These are phyloP conservation scores for Dryococelus australis DNA, from an alignment of 2,888 invertebrate genomes.

Conservation along the genomic window DNA sequence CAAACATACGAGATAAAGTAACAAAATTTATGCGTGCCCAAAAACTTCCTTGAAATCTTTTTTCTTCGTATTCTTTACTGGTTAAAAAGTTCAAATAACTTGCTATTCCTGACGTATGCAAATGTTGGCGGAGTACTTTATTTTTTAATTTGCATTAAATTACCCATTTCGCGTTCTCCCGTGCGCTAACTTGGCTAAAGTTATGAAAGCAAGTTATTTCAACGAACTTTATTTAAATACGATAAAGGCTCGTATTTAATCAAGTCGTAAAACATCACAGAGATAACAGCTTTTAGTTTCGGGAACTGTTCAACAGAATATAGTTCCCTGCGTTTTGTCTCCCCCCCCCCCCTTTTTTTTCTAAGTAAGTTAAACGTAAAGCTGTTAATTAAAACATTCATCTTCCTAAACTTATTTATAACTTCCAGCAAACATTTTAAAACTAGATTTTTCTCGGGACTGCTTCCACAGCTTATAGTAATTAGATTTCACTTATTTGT, in stretches of 20 bases:
- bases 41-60: not conserved
- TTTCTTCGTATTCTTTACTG: not conserved
- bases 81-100: not conserved
- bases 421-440: not conserved
- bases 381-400: not conserved
- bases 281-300: not conserved
- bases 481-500: too few species aligned
- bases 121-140: not conserved
- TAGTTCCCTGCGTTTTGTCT: not conserved
- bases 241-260: not conserved
- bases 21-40: too few species aligned
- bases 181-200: not conserved
- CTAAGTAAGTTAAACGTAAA: not conserved
- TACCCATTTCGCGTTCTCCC: not conserved
- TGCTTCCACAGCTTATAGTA: too few species aligned
- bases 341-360: not conserved
- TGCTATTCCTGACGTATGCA: slow-evolving; percentile 1
- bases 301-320: not conserved
- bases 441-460: not conserved
- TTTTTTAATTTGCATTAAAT: not conserved
- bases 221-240: not conserved
- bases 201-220: not conserved
- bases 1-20: too few species aligned
- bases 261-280: not conserved
- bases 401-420: not conserved